Percentiles rank a stretch among this genome's conserved stretches.
phyloP scores from a whole-genome alignment of 2,888 invertebrate species.

The Drosophila buzzatii region DNA sequence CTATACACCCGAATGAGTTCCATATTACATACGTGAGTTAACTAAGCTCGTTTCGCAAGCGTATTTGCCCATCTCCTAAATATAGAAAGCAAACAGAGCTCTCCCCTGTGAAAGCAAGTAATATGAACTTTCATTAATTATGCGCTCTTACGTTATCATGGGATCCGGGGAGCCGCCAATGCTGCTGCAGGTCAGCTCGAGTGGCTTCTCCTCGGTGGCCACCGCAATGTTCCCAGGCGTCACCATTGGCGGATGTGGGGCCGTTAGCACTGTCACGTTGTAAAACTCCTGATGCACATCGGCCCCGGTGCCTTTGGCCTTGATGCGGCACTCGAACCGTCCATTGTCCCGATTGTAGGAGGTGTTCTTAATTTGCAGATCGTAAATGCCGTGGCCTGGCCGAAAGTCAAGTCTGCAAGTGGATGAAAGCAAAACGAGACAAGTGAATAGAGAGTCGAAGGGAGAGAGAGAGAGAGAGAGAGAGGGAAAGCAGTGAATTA shows the following conservation, averaged over 20 bases:
- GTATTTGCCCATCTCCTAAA: background rate
- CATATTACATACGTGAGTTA: background rate
- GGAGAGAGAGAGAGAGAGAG: background rate
- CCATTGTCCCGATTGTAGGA: conserved; percentile 96
- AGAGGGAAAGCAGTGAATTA: conserved; percentile 4
- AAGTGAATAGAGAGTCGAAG: background rate
- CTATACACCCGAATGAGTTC: background rate
- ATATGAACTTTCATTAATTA: conserved; percentile 43
- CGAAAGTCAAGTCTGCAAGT: conserved; percentile 90
- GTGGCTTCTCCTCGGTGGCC: conserved; percentile 92
- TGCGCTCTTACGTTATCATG: conserved; percentile 88
- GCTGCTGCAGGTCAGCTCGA: conserved; percentile 92
- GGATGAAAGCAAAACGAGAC: background rate
- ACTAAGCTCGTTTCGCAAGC: background rate
- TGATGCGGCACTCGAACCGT: conserved; percentile 95
- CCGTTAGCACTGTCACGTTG: conserved; percentile 93
- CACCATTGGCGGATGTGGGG: conserved; percentile 92
- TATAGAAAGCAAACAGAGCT: background rate
- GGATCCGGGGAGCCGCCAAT: conserved; percentile 96
- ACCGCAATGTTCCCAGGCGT: conserved; percentile 91
- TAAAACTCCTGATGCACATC: conserved; percentile 94
- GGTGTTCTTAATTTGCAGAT: conserved; percentile 94
- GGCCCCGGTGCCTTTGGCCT: conserved; percentile 92
- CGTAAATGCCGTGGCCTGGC: conserved; percentile 93
- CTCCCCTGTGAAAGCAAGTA: background rate